phyloP scores from a whole-genome alignment of 2,888 invertebrate species.

The Protonemura montana region DNA sequence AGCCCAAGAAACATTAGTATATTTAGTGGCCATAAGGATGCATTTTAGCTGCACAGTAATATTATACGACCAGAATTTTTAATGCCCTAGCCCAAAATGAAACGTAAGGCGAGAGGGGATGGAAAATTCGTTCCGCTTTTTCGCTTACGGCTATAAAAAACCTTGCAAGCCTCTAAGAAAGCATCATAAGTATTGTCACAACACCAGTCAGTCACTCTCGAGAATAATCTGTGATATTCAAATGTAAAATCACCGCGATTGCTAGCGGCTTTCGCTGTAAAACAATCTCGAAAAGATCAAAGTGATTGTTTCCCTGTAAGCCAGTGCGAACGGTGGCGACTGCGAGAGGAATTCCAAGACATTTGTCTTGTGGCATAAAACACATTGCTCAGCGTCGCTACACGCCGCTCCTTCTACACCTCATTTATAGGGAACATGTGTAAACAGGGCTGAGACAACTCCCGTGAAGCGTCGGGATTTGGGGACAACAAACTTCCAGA shows the following conservation, averaged over 20 bases:
- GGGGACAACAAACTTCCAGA: too few species aligned
- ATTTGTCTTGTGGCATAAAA: constrained; percentile 7
- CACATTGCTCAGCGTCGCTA: background rate
- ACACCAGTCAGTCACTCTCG: too few species aligned
- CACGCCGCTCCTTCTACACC: background rate
- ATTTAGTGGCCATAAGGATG: background rate
- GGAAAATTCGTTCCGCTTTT: too few species aligned
- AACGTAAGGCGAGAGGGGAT: too few species aligned
- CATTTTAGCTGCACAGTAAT: background rate
- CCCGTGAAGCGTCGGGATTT: background rate
- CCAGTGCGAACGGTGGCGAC: background rate
- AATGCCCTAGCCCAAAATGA: background rate
- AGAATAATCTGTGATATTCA: too few species aligned
- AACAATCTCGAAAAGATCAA: constrained; percentile 4
- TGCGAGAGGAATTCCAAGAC: background rate
- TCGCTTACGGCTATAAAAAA: too few species aligned
- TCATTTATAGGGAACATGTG: constrained; percentile 16
- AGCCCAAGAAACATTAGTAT: background rate
- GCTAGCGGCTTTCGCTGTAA: background rate
- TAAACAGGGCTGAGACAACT: background rate
- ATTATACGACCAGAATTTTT: background rate
- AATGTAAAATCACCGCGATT: too few species aligned
- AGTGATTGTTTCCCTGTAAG: background rate
- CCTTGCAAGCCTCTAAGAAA: too few species aligned
- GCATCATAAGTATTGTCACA: too few species aligned